Conservation (phyloP, 2,888 invertebrate genomes). For the Aphidius colemani region DNA sequence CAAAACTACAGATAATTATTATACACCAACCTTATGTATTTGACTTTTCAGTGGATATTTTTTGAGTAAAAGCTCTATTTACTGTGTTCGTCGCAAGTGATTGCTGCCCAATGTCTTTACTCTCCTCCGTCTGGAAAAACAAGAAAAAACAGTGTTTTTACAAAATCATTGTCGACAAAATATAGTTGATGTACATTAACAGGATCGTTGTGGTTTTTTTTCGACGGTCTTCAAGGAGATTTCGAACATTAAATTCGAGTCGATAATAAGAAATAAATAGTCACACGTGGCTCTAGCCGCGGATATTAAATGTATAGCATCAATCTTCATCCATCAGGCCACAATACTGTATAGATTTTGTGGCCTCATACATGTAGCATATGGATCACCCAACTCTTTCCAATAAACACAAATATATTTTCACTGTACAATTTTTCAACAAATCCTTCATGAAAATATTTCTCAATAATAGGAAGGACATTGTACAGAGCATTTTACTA, state of each 20-base stretch:
- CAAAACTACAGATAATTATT: no score
- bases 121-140: not conserved
- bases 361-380: slow-evolving; percentile 2
- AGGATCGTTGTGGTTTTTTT: no score
- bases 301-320: slow-evolving; percentile 38
- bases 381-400: not conserved
- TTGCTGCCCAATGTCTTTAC: no score
- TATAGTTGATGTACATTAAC: no score
- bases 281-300: slow-evolving; percentile 8
- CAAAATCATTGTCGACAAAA: no score
- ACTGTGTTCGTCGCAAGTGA: no score
- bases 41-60: no score
- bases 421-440: not conserved
- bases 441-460: slow-evolving; percentile 9
- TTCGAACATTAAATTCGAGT: no score
- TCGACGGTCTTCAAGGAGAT: no score
- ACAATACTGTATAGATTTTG: not conserved
- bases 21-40: no score
- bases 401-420: not conserved
- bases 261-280: not conserved
- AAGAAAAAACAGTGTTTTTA: not conserved
- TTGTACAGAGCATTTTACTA: not conserved
- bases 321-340: slow-evolving; percentile 56
- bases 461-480: not conserved
- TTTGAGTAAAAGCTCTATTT: no score